A percentile compares a stretch with the other conserved stretches of the same genome.
These are phyloP conservation scores for Hyperoplus immaculatus DNA, from an alignment of 2,797 vertebrate species.

Conservation along the genomic window DNA sequence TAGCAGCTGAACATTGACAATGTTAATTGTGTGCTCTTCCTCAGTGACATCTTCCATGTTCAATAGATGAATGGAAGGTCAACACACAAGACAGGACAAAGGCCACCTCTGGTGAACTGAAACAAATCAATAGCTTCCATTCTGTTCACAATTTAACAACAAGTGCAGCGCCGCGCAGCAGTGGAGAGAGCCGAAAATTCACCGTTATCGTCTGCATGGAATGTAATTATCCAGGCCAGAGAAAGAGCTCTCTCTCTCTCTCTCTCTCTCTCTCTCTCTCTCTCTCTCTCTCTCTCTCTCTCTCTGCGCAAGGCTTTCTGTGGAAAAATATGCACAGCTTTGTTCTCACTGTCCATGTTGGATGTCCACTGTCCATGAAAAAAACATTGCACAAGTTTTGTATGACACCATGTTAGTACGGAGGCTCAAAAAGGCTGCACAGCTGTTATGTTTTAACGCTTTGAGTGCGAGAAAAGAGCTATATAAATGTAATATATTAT, in stretches of 20 bases:
- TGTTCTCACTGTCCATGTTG: constrained; percentile 55
- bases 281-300: constrained; percentile 62
- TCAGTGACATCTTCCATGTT: constrained; percentile 33
- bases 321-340: constrained; percentile 62
- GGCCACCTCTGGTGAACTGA: constrained; percentile 37
- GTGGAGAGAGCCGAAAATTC: constrained; percentile 76
- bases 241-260: constrained; percentile 58
- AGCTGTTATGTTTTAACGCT: background rate
- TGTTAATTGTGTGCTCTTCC: constrained; percentile 16
- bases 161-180: constrained; percentile 59
- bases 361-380: constrained; percentile 23
- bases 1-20: constrained; percentile 14
- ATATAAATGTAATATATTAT: too few species aligned
- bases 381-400: constrained; percentile 2
- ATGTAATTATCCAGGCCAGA: constrained; percentile 80
- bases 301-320: constrained; percentile 60
- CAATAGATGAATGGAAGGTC: constrained; percentile 59
- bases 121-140: constrained; percentile 61
- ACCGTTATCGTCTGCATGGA: constrained; percentile 81
- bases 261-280: constrained; percentile 44
- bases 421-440: background rate
- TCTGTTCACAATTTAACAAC: constrained; percentile 68
- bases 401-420: background rate
- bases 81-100: constrained; percentile 57
- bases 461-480: too few species aligned